Percentiles rank a stretch among this genome's conserved stretches.
Conservation (phyloP, 2,797 vertebrate species). For the Catharus ustulatus region DNA sequence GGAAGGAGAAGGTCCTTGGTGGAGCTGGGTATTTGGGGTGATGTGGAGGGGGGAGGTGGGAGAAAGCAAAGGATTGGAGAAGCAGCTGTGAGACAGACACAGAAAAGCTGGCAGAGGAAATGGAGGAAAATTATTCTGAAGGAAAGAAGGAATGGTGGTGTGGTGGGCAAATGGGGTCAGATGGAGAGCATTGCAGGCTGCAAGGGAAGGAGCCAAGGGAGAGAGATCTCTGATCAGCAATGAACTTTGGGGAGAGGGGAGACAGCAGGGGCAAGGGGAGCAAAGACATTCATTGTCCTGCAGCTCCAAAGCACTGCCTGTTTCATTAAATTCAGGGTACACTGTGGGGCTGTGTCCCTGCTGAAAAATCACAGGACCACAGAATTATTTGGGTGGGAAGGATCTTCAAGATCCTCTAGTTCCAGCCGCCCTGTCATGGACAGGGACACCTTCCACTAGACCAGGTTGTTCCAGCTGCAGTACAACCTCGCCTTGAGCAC, state of each 20-base stretch:
- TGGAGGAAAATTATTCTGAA: not conserved
- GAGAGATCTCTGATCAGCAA: not conserved
- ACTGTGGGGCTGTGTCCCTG: fast-evolving
- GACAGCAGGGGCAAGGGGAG: not conserved
- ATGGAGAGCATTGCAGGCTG: not conserved
- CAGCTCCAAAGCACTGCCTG: not conserved
- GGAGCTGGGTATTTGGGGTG: not conserved
- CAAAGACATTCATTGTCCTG: not conserved
- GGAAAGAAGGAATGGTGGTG: not conserved
- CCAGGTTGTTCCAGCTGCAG: not conserved
- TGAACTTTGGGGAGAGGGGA: not conserved
- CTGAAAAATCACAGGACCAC: not conserved
- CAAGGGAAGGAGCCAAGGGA: not conserved
- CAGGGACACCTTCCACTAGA: not conserved
- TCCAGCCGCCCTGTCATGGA: not conserved
- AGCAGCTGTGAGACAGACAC: not conserved
- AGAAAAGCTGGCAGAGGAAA: not conserved
- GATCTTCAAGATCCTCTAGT: not conserved
- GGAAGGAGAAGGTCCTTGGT: not conserved
- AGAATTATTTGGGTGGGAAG: not conserved
- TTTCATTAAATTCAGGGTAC: not conserved
- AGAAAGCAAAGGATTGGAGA: not conserved
- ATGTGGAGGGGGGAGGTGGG: not conserved
- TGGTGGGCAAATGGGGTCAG: not conserved
- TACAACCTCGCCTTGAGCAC: not conserved